These are phyloP conservation scores for Halichondria panicea DNA, from an alignment of 37 sponge, comb jelly and placozoan species.

Conservation along the genomic window DNA sequence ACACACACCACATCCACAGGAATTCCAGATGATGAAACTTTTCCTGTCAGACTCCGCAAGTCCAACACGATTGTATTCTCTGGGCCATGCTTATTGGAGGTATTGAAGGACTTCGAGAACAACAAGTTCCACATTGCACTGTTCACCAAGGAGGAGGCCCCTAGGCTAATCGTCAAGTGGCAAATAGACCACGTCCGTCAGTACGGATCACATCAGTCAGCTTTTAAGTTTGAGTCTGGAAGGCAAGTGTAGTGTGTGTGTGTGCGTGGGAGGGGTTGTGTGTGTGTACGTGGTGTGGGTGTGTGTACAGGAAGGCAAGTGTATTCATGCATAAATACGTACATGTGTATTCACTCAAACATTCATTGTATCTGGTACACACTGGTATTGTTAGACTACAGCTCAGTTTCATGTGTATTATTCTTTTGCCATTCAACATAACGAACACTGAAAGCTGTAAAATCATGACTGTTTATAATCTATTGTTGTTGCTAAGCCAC, in stretches of 20 bases:
- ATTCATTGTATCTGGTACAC: neutral
- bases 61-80: conserved; percentile 33
- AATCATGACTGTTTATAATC: too few relatives aligned
- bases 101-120: conserved; percentile 39
- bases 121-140: conserved; percentile 63
- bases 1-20: conserved; percentile 19
- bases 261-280: neutral
- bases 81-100: conserved; percentile 61
- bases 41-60: conserved; percentile 49
- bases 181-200: conserved; percentile 86
- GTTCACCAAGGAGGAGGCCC: conserved; percentile 47
- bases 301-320: neutral
- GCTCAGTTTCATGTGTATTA: too few relatives aligned
- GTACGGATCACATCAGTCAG: conserved; percentile 70
- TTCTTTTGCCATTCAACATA: too few relatives aligned
- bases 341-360: conserved; percentile 7
- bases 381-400: too few relatives aligned
- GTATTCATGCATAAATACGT: neutral
- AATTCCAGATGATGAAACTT: conserved; percentile 41
- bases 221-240: conserved; percentile 79
- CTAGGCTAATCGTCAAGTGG: conserved; percentile 71
- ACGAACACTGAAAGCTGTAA: too few relatives aligned
- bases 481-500: too few relatives aligned
- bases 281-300: neutral
- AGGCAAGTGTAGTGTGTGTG: conserved; percentile 33